phyloP scores from a whole-genome alignment of 2,113 vertebrate species.

The Acrocephalus kingi region DNA sequence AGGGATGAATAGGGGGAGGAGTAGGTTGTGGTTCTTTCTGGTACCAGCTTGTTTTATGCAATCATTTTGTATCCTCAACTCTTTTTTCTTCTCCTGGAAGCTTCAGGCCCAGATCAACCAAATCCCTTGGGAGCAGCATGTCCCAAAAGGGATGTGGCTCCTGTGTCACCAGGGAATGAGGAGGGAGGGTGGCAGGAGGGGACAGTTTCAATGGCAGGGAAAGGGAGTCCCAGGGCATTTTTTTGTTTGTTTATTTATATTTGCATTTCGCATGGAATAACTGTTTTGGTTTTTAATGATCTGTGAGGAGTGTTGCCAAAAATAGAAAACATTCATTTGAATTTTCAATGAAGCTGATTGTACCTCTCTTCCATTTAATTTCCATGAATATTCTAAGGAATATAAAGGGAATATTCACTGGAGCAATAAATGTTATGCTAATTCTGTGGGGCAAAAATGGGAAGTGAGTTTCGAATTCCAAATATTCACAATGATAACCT shows the following conservation, averaged over 20 bases:
- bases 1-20: fast-evolving
- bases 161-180: neutral
- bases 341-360: slow-evolving; percentile 47
- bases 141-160: neutral
- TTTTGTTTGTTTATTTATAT: slow-evolving; percentile 31
- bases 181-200: neutral
- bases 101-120: neutral
- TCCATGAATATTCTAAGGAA: slow-evolving; percentile 34
- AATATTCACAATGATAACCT: neutral
- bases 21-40: neutral
- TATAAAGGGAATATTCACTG: slow-evolving; percentile 42
- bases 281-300: slow-evolving; percentile 28
- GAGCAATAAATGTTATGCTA: slow-evolving; percentile 45
- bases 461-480: neutral
- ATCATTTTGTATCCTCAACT: neutral
- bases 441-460: slow-evolving; percentile 15
- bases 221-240: neutral
- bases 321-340: slow-evolving; percentile 37
- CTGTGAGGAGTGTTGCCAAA: slow-evolving; percentile 11
- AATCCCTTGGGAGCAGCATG: neutral
- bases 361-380: slow-evolving; percentile 31
- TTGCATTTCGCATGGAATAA: neutral
- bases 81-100: neutral
- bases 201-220: neutral
- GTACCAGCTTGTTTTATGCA: neutral